Evolutionary conservation across 2,797 vertebrate species (phyloP), one percentile per base, ranked within the genome.

Genomic region (Dipus sagitta): DNA sequence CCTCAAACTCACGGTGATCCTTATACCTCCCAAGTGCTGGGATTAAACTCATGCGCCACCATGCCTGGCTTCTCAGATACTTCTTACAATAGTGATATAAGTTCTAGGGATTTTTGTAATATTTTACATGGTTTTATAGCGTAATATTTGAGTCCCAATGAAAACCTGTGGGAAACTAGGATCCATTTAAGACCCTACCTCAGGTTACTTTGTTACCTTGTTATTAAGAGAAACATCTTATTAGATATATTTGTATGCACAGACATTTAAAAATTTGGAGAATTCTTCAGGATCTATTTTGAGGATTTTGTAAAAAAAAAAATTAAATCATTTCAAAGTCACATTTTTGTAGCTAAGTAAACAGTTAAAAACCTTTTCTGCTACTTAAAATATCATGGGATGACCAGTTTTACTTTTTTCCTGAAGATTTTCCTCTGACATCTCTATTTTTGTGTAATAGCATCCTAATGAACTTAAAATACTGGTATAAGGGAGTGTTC

Each of bases 201-300:
- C 75, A 84, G 60, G 71, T 84, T 91, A 90, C 38, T 60, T 75
- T 91, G 64, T 92, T 64, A 42, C 54, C 30, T 94, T 42, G 3
- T 72, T 94, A 70, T 81, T 90, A n/a, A 62, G 82, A 84, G n/a
- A 92, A 94, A 79, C 32, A 42, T 54, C 60, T 82, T 88, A 32
- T 82, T 75, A 81, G 70, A 82, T 47, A 74, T 47, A 71, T 93
- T 86, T 96, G 24, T 60, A 92, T 68, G 78, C 23, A 81, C 13
- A 94, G 11, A 88, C 28, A 77, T 85, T 87, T 90, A 80, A 91
- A 93, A 2, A 76, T 92, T 52, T 92, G 23, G 67, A 86, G 34
- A 82, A 26, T 94, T 91, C 30, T 81, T 88, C 92, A 93, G 86
- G 82, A 86, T 96, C 34, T 82, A n/a, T 94, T 64, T 92, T 93